Base-by-base conservation (phyloP, 2,113 vertebrate species). In the Cyanoderma ruficeps region DNA sequence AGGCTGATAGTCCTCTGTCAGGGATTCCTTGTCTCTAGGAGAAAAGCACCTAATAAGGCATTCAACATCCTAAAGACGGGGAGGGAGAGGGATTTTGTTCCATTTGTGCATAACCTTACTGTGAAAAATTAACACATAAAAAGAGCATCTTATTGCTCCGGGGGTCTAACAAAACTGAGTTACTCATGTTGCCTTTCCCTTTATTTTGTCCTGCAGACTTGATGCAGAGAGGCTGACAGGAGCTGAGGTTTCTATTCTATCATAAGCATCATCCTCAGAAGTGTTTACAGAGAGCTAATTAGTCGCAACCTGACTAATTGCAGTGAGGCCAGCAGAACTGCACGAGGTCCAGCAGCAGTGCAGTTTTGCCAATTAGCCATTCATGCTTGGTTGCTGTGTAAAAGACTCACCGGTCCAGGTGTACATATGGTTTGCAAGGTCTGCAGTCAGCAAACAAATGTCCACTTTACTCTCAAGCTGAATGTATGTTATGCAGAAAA, bases 101-200 rank as follows among this genome's bases (percentile, higher is more conserved):
- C 39, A 41, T 77, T 74, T 59, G 4, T 67, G 33, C 47, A 27
- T 74, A 83, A 91, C 67, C 85, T 71, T 72, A 84, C 80, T 82
- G n/a, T 47, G 63, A 85, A 94, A 95, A 95, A 87, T 83, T 91
- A 86, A 22, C 82, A 88, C 47, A 86, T 79, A 69, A 96, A 87
- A 93, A 80, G 44, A 89, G 35, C 14, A 42, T 77, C 55, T 39
- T 85, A 24, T 92, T 91, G 70, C 92, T 95, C 39, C 44, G 15
- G 30, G 82, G 14, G 21, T 61, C 84, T 87, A 55, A 91, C 30
- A 89, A 87, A 89, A 84, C 25, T 27, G 49, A 69, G 47, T 59
- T 78, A 77, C 60, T 90, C 69, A 27, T 88, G 33, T 31, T 92
- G 72, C 31, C 65, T 85, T 95, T 63, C 22, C 12, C 8, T 69